These are phyloP conservation scores for Nymphalis polychloros DNA, from an alignment of 2,888 invertebrate genomes.

Conservation along the genomic window DNA sequence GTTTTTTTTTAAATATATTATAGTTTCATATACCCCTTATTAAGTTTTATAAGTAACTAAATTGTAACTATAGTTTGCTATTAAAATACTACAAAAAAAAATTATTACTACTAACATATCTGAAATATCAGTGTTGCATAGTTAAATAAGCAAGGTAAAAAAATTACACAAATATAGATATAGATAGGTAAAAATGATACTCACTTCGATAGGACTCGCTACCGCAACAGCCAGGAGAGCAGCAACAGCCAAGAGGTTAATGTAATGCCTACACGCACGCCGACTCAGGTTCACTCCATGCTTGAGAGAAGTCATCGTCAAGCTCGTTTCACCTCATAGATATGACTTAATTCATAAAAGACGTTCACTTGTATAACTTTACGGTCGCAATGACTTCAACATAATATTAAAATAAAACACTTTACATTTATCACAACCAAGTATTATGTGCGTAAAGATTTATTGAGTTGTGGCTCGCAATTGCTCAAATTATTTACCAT, in stretches of 20 bases:
- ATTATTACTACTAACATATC: no score
- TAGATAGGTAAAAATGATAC: slow-evolving; percentile 44
- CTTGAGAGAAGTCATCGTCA: slow-evolving; percentile 81
- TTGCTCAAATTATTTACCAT: slow-evolving; percentile 19
- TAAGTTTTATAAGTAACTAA: no score
- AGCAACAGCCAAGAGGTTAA: slow-evolving; percentile 37
- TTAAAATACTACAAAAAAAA: no score
- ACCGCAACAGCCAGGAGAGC: slow-evolving; percentile 45
- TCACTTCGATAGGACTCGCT: slow-evolving; percentile 67
- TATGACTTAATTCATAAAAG: slow-evolving; percentile 37
- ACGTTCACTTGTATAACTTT: slow-evolving; percentile 29
- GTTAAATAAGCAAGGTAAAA: no score
- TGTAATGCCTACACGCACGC: slow-evolving; percentile 84
- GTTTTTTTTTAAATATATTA: no score
- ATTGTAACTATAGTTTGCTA: no score
- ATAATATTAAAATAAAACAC: slow-evolving; percentile 18
- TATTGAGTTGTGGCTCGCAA: slow-evolving; percentile 14
- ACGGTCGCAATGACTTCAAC: slow-evolving; percentile 13
- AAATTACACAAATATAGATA: no score
- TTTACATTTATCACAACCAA: slow-evolving; percentile 17
- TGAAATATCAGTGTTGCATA: no score
- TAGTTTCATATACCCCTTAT: no score
- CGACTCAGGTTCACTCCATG: slow-evolving; percentile 87
- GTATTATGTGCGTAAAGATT: slow-evolving; percentile 4
- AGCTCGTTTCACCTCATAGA: slow-evolving; percentile 53